Conservation (phyloP, 2,113 vertebrate species). For the Setophaga petechia region DNA sequence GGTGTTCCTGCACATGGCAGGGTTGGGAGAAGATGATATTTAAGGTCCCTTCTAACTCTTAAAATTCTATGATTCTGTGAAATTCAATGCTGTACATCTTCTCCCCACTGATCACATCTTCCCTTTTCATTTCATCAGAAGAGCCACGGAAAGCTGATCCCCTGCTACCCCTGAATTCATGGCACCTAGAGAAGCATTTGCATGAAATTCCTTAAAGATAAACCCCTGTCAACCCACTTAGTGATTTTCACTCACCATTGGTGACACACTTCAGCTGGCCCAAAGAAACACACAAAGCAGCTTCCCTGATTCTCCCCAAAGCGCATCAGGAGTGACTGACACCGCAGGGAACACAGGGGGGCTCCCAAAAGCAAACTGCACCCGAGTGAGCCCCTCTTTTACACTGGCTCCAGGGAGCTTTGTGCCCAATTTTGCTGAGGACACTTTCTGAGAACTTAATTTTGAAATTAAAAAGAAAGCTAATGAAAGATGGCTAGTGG, state of each 20-base stretch:
- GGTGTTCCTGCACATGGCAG: too few species aligned
- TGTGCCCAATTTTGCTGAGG: not conserved
- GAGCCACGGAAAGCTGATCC: not conserved
- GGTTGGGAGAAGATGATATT: not conserved
- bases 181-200: not conserved
- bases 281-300: not conserved
- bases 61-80: not conserved
- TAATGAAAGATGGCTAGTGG: not conserved
- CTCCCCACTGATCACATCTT: accelerated
- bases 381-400: not conserved
- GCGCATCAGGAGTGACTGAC: not conserved
- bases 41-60: not conserved
- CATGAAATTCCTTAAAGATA: not conserved
- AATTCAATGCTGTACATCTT: not conserved
- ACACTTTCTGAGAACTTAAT: not conserved
- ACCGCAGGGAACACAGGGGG: not conserved
- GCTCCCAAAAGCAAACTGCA: not conserved
- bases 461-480: not conserved
- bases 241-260: not conserved
- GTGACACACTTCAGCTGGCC: not conserved
- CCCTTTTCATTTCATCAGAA: not conserved
- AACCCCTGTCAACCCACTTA: not conserved
- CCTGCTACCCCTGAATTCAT: accelerated
- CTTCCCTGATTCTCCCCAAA: not conserved
- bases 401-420: not conserved